Evolutionary conservation across 1,140 invertebrate species (phyloP).

Genomic region (Dolichoris vasculosae): DNA sequence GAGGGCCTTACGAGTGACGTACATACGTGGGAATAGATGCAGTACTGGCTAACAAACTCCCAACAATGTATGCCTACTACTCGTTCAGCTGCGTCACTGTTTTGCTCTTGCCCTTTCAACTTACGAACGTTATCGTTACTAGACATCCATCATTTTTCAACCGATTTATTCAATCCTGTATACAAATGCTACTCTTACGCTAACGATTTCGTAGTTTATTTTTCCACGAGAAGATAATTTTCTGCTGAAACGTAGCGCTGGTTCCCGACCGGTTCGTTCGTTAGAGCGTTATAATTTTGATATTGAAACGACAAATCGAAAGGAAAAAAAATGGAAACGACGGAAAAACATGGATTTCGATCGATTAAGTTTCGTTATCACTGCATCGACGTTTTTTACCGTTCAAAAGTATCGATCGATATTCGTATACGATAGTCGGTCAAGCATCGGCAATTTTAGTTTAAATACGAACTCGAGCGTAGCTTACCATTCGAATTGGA

Average conservation of each 20-base stretch:
- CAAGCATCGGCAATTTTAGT: background rate
- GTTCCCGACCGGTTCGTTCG: too few species aligned
- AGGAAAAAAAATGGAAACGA: too few species aligned
- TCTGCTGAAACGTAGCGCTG: too few species aligned
- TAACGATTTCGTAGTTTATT: background rate
- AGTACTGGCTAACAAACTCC: background rate
- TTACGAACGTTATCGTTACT: background rate
- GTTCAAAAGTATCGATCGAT: background rate
- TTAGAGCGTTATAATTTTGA: too few species aligned
- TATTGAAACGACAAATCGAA: too few species aligned
- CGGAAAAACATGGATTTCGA: too few species aligned
- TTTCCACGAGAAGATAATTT: background rate
- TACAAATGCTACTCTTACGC: background rate
- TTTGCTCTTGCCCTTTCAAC: conserved; percentile 22
- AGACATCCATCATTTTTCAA: conserved; percentile 36
- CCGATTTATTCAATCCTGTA: background rate
- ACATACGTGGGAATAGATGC: conserved; percentile 19
- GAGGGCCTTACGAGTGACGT: conserved; percentile 16
- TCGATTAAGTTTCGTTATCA: too few species aligned
- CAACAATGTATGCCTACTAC: background rate
- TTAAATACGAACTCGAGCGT: background rate
- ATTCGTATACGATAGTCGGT: background rate
- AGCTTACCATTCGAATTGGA: background rate
- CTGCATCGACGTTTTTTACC: too few species aligned
- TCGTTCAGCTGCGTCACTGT: conserved; percentile 24